A percentile compares a stretch with the other conserved stretches of the same genome.
Conservation (phyloP, 64 coral and sea anemone species). For the Orbicella faveolata region DNA sequence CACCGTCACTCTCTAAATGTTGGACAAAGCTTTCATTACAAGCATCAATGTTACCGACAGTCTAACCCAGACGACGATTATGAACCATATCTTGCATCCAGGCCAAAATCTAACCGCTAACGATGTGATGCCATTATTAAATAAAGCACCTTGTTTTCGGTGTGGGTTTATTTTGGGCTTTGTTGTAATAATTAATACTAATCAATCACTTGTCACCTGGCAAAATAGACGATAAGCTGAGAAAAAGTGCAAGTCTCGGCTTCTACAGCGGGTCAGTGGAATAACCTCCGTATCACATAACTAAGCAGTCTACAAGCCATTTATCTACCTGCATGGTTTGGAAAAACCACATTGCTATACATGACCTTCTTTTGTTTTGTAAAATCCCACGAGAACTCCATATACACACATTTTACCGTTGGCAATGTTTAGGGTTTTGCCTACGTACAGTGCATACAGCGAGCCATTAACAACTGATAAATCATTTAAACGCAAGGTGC, state of each 20-base stretch:
- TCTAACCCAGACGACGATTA: neutral
- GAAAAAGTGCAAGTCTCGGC: neutral
- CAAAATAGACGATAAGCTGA: neutral
- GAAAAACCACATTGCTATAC: neutral
- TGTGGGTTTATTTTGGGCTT: neutral
- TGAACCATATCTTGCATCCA: neutral
- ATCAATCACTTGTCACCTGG: neutral
- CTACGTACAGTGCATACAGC: neutral
- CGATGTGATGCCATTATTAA: neutral
- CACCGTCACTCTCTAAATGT: too few relatives aligned
- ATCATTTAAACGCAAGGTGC: neutral
- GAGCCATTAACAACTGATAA: neutral
- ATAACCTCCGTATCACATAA: neutral
- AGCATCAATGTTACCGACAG: neutral
- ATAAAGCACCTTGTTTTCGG: neutral
- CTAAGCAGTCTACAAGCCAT: neutral
- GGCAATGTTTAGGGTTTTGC: neutral
- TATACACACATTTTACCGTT: neutral
- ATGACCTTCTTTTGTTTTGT: neutral
- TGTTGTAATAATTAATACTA: conserved; percentile 1
- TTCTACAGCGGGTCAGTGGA: neutral
- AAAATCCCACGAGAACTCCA: neutral
- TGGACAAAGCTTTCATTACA: neutral
- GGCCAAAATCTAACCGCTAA: conserved; percentile 4
- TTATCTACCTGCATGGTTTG: neutral